Percentiles rank a stretch among this genome's conserved stretches.
Conservation (phyloP, 2,888 invertebrate species). For the Galeruca laticollis region DNA sequence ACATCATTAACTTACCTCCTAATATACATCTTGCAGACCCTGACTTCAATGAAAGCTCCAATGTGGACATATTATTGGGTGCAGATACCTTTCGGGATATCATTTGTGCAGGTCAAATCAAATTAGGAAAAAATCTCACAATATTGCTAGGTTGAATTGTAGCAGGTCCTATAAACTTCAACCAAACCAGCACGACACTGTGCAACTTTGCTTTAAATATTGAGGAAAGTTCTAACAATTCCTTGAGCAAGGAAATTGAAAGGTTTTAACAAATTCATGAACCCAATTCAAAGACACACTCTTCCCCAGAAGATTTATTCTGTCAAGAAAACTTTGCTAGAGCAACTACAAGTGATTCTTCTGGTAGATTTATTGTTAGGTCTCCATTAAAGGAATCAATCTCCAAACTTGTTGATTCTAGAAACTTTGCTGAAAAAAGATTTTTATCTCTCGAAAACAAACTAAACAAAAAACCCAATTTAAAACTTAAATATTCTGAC, state of each 20-base stretch:
- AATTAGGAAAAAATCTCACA: too few species aligned
- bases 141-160: too few species aligned
- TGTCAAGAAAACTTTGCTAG: slow-evolving; percentile 22
- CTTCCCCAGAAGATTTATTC: slow-evolving; percentile 23
- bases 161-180: slow-evolving; percentile 12
- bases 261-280: slow-evolving; percentile 35
- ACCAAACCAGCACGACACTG: neutral
- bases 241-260: slow-evolving; percentile 9
- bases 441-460: slow-evolving; percentile 26
- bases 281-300: slow-evolving; percentile 1
- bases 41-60: too few species aligned
- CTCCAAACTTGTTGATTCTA: slow-evolving; percentile 22
- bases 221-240: slow-evolving; percentile 4
- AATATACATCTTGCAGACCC: slow-evolving; percentile 12
- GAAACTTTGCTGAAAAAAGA: slow-evolving; percentile 17
- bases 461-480: slow-evolving; percentile 14
- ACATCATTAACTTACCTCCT: slow-evolving; percentile 7
- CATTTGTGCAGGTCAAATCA: too few species aligned
- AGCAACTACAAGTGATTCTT: slow-evolving; percentile 16
- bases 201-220: slow-evolving; percentile 4
- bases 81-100: too few species aligned
- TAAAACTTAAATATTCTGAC: slow-evolving; percentile 9
- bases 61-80: too few species aligned
- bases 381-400: slow-evolving; percentile 24
- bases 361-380: slow-evolving; percentile 30